Percentiles rank a stretch among this genome's conserved stretches.
Evolutionary conservation across 2,888 invertebrate genomes (phyloP).

Genomic region (Molanna angustata): DNA sequence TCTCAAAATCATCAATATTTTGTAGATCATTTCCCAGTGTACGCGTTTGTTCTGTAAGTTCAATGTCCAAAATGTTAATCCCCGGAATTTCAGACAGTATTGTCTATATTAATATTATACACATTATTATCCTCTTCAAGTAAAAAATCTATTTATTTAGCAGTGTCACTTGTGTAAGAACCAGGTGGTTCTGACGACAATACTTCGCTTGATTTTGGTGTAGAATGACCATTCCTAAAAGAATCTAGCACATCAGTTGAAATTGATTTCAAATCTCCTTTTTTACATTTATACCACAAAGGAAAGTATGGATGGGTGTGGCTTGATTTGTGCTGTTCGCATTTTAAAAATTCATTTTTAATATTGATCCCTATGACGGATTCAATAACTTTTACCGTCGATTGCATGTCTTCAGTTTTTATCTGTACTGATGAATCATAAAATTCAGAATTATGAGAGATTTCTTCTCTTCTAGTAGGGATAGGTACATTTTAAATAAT

Average conservation of each 20-base stretch:
- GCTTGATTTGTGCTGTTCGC: neutral
- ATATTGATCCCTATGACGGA: neutral
- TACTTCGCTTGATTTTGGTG: neutral
- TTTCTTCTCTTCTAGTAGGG: neutral
- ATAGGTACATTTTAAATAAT: neutral
- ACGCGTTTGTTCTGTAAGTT: neutral
- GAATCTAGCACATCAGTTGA: neutral
- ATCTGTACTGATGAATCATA: neutral
- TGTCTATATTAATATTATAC: no score
- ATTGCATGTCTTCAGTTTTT: neutral
- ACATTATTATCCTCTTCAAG: neutral
- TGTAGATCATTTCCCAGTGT: neutral
- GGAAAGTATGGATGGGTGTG: neutral
- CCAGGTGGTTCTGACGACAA: neutral
- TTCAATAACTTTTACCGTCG: neutral
- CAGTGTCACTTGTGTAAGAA: neutral
- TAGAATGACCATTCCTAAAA: neutral
- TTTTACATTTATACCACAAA: conserved; percentile 1
- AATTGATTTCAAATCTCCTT: neutral
- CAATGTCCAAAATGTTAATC: neutral
- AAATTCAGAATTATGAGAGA: neutral
- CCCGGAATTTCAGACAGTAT: neutral
- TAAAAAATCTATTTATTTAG: neutral
- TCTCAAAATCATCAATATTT: neutral
- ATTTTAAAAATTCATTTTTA: neutral